Percentiles rank a stretch among this genome's conserved stretches.
These are phyloP conservation scores for Liopterus haemorrhoidalis DNA, from an alignment of 2,888 invertebrate genomes.

Conservation along the genomic window DNA sequence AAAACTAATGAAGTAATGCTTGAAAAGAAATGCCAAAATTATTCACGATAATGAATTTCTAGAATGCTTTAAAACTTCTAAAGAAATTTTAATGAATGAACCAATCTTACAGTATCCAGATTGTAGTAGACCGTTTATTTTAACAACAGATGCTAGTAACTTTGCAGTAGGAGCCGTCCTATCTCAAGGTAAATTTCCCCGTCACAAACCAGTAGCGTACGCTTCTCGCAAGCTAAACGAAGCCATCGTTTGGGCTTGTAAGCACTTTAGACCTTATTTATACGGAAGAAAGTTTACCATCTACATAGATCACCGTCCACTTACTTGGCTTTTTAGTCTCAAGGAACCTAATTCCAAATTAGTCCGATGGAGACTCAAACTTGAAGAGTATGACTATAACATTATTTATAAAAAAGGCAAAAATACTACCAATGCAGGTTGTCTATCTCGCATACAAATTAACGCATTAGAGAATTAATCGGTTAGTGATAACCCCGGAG, in stretches of 20 bases:
- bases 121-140: too few species aligned
- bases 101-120: constrained; percentile 5
- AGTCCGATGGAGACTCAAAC: constrained; percentile 22
- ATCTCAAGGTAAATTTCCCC: not conserved
- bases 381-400: constrained; percentile 32
- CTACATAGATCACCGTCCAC: not conserved
- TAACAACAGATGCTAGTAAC: not conserved
- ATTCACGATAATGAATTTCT: constrained; percentile 1
- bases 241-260: not conserved
- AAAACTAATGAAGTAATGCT: constrained; percentile 32
- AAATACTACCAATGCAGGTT: constrained; percentile 31
- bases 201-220: not conserved
- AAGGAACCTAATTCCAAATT: not conserved
- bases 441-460: constrained; percentile 29
- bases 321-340: constrained; percentile 10
- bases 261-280: not conserved
- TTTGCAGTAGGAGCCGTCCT: too few species aligned
- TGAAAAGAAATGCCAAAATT: constrained; percentile 29
- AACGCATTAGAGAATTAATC: constrained; percentile 1
- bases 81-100: constrained; percentile 5
- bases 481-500: not conserved
- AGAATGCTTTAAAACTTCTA: constrained; percentile 6
- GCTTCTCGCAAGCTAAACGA: not conserved
- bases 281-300: constrained; percentile 4
- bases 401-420: constrained; percentile 32